Evolutionary conservation across 1,140 invertebrate genomes (phyloP), one percentile per base, ranked within the genome.

Genomic region (Pseudomyrmex sp.): DNA sequence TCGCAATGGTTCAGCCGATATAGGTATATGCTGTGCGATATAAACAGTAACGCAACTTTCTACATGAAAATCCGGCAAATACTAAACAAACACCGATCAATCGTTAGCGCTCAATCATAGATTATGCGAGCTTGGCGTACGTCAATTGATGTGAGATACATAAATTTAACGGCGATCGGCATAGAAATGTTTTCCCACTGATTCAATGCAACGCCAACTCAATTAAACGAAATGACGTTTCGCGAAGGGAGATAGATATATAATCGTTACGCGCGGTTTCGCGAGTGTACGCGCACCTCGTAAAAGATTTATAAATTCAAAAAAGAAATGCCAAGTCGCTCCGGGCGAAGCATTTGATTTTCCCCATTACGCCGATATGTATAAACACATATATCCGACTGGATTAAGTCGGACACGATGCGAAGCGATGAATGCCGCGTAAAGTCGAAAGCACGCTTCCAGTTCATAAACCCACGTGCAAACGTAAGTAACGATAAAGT

Each of bases 261-360:
- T 18, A 88, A 88, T 88, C 83, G 65, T 65, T 68, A 26, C 52
- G 82, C 48, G 69, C 12, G 52, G 7, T 72, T 50, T 72, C 69
- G 77, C 69, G 77, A 18, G 23, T 13, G 13, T 52, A 35, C 35
- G 35, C 20, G 68, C 62, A 26, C 59, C 44, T 62, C 48, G 80
- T 35, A 44, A n/a, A 48, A 70, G 86, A 88, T 88, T 35, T 88
- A 88, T 88, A 88, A 88, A 88, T 88, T 88, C 52, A 73, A 77
- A 82, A 18, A 23, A 80, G 85, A 75, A 79, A 84, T 48, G 70
- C 35, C 35, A 7, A 35, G 35, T 7, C 5, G 35, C 5, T 35
- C 35, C 35, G 5, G 35, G 5, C 35, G 35, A 35, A 7, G 35
- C 35, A 35, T 35, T 35, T 35, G 35, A 66, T 79, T 86, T 84